Percentiles rank a stretch among this genome's conserved stretches.
phyloP scores from a whole-genome alignment of 23 tunicate species.

The Aplidium turbinatum region DNA sequence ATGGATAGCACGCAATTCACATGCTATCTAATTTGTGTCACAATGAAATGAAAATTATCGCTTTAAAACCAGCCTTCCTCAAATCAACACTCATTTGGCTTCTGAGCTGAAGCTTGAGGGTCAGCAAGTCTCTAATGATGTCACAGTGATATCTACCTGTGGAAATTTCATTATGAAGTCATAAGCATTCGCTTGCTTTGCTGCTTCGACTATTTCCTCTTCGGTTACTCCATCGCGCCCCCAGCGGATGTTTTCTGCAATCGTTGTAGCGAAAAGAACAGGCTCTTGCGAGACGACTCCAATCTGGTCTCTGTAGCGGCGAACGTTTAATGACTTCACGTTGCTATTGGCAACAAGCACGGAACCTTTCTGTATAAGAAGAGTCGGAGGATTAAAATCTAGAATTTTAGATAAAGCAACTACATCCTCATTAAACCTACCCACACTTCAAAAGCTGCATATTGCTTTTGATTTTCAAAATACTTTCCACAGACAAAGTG shows the following conservation, averaged over 20 bases:
- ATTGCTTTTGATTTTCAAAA: no score
- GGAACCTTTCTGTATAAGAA: conserved; percentile 66
- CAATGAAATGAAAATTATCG: no score
- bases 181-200: conserved; percentile 94
- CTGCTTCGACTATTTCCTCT: conserved; percentile 77
- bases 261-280: conserved; percentile 80
- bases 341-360: conserved; percentile 52
- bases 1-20: no score
- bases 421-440: no score
- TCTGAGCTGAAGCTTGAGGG: no score
- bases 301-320: conserved; percentile 53
- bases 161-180: conserved; percentile 90
- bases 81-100: no score
- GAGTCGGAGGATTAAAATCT: no score
- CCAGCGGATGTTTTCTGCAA: conserved; percentile 93
- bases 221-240: conserved; percentile 90
- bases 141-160: conserved; percentile 39
- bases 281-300: conserved; percentile 98
- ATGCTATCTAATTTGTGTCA: neutral
- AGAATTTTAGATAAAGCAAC: no score
- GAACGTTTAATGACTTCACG: conserved; percentile 50
- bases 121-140: no score
- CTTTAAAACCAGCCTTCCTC: no score
- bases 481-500: no score
- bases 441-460: no score